Evolutionary conservation across 1,140 invertebrate genomes (phyloP).

Genomic region (Ceratoteleas bidentatus): DNA sequence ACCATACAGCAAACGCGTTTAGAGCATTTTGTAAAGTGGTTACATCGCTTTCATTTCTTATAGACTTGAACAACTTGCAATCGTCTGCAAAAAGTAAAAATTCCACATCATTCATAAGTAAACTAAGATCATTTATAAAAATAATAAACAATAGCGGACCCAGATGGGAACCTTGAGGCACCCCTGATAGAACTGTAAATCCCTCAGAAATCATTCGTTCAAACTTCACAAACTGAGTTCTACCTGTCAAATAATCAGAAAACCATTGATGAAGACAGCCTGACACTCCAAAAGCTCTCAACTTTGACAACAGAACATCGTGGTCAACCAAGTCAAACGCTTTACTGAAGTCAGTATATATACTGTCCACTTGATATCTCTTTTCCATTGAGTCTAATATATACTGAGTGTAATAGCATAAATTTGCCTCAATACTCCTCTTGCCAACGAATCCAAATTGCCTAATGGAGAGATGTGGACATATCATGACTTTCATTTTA

Average conservation of each 20-base stretch:
- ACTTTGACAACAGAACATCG: neutral
- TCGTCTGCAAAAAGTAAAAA: neutral
- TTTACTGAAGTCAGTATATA: constrained; percentile 7
- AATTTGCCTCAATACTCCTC: neutral
- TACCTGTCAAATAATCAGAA: neutral
- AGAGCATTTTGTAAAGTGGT: neutral
- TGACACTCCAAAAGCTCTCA: neutral
- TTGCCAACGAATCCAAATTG: neutral
- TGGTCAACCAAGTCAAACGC: neutral
- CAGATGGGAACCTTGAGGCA: constrained; percentile 1
- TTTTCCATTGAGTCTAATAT: neutral
- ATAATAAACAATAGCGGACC: neutral
- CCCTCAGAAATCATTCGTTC: too few relatives aligned
- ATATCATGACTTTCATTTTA: neutral
- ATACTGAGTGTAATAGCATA: neutral
- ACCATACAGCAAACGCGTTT: neutral
- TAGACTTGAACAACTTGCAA: constrained; percentile 2
- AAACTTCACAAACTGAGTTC: too few relatives aligned
- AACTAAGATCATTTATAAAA: neutral
- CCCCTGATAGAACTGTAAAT: too few relatives aligned
- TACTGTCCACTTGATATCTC: constrained; percentile 1
- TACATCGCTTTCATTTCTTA: neutral
- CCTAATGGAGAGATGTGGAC: neutral
- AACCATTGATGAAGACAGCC: neutral
- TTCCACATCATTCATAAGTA: neutral